Evolutionary conservation across 2,113 vertebrate genomes (phyloP).

Genomic region (Aleadryas rufinucha): DNA sequence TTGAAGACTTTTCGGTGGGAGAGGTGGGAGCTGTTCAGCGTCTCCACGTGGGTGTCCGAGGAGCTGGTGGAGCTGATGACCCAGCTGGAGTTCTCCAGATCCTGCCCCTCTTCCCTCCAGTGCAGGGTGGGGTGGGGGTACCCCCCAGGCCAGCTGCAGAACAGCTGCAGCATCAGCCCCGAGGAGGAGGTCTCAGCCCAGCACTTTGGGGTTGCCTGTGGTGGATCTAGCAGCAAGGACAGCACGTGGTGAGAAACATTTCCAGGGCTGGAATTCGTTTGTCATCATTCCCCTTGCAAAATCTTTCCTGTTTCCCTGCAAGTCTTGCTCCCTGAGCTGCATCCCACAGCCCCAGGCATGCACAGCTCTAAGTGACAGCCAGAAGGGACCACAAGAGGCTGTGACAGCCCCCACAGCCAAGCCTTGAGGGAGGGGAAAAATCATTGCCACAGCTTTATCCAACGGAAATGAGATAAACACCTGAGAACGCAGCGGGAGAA

Average conservation of each 20-base stretch:
- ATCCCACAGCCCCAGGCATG: not conserved
- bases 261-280: not conserved
- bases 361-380: not conserved
- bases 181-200: conserved; percentile 31
- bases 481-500: not conserved
- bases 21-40: conserved; percentile 74
- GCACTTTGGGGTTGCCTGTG: conserved; percentile 72
- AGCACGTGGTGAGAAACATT: not conserved
- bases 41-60: conserved; percentile 61
- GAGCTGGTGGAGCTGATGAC: not conserved
- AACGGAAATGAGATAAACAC: not conserved
- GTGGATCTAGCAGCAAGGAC: conserved; percentile 70
- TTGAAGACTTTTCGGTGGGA: conserved; percentile 71
- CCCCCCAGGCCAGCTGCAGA: conserved; percentile 82
- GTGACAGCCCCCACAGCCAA: not conserved
- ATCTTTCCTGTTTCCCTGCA: not conserved
- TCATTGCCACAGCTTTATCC: not conserved
- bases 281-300: not conserved
- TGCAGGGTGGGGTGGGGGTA: conserved; percentile 81
- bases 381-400: not conserved
- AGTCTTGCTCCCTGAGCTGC: not conserved
- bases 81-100: conserved; percentile 56
- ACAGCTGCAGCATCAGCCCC: conserved; percentile 65
- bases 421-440: not conserved
- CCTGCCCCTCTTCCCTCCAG: conserved; percentile 70